phyloP scores from a whole-genome alignment of 2,113 vertebrate genomes.

The Upupa epops region DNA sequence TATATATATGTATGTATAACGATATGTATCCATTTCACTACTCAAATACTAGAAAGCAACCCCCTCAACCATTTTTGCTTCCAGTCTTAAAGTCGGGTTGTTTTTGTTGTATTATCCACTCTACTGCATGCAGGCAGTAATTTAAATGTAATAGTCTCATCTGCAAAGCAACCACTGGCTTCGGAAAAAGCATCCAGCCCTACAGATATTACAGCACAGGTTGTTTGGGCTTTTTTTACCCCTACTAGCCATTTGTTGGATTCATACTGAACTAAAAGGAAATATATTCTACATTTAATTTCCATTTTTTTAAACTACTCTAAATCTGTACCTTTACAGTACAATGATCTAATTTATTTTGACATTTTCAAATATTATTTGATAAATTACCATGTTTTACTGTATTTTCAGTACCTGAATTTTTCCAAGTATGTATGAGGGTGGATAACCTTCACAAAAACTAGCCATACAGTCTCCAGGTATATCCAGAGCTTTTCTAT shows the following conservation, averaged over 20 bases:
- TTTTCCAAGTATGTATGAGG: background rate
- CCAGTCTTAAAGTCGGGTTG: background rate
- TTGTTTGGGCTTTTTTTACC: background rate
- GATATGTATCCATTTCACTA: background rate
- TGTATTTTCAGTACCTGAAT: background rate
- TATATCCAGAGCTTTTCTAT: background rate
- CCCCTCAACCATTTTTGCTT: background rate
- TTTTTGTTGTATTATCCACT: background rate
- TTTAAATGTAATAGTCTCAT: constrained; percentile 7
- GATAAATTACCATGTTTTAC: background rate
- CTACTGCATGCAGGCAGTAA: background rate
- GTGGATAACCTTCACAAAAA: background rate
- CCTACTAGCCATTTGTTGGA: background rate
- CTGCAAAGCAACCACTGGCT: background rate
- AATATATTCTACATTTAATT: background rate
- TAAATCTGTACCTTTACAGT: background rate
- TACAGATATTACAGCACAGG: background rate
- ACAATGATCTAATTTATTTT: background rate
- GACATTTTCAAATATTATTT: constrained; percentile 1
- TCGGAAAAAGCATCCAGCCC: background rate
- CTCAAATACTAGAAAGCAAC: background rate
- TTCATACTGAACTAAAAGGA: background rate
- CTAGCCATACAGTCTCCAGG: background rate
- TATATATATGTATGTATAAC: background rate
- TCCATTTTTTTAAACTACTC: background rate